Evolutionary conservation across 1,140 invertebrate species (phyloP).

Genomic region (Oreohelix idahoensis): DNA sequence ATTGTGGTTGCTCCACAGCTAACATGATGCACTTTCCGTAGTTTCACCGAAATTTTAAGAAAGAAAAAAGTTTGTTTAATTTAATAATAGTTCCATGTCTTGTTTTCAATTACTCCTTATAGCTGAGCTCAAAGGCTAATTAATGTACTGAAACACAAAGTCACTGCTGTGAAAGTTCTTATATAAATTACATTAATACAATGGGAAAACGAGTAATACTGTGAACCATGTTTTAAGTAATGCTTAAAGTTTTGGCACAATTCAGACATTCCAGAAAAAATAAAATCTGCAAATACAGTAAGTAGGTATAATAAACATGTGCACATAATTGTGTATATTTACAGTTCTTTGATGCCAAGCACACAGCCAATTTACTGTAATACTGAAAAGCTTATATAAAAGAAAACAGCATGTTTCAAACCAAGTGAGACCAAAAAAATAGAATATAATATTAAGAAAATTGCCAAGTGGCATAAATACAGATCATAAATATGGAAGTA

Average conservation of each 20-base stretch:
- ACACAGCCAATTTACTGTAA: constrained; percentile 17
- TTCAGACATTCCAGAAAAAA: not conserved
- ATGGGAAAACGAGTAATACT: not conserved
- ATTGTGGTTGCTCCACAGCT: too few species aligned
- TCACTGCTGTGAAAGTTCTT: too few species aligned
- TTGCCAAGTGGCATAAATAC: too few species aligned
- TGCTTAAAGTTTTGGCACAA: constrained; percentile 2
- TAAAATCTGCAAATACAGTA: not conserved
- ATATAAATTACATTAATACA: not conserved
- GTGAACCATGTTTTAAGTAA: not conserved
- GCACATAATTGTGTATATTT: not conserved
- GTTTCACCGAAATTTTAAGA: too few species aligned
- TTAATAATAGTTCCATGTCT: too few species aligned
- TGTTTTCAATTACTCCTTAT: too few species aligned
- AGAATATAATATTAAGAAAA: too few species aligned
- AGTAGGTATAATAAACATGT: not conserved
- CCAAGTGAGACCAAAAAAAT: not conserved
- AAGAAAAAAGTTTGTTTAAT: too few species aligned
- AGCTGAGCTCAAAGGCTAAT: too few species aligned
- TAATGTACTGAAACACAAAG: too few species aligned
- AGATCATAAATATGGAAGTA: too few species aligned
- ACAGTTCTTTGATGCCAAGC: not conserved
- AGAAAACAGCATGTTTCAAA: not conserved
- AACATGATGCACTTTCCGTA: too few species aligned
- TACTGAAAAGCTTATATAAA: constrained; percentile 8